Evolutionary conservation across 2,113 vertebrate genomes (phyloP), one percentile per base, ranked within the genome.

Genomic region (Paramormyrops kingsleyae): DNA sequence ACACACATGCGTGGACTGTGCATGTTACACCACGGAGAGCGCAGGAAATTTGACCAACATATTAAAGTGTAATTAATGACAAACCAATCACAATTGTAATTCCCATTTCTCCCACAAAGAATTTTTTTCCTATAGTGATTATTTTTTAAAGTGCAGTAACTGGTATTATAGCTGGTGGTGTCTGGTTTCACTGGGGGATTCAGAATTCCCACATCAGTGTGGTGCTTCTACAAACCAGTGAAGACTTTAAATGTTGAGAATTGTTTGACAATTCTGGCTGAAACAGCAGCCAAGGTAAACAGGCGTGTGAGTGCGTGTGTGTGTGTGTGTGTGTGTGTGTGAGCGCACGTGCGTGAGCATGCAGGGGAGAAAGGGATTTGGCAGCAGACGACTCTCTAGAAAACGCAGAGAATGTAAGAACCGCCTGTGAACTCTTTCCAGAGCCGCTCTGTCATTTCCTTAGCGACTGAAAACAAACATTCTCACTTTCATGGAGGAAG

Each of bases 381-480:
- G 93, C 92, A 91, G 91, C 88, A 4, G 62, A 88, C 91, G 91
- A 90, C 53, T 86, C 90, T 66, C 89, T 49, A 92, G 89, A 90
- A 89, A 88, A 87, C 87, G 87, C 90, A 91, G 89, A 92, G 92
- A 94, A 94, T 94, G 92, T 93, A 90, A 91, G 94, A 92, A 88
- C 66, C 12, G 91, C 91, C 93, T 93, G 93, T 94, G 95, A 94
- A 93, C 91, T 92, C 91, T 92, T 90, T 90, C 88, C 80, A 89
- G 93, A 91, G 90, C 84, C 70, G 92, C 95, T 92, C 92, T 91
- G 94, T 95, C 92, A 95, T 95, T 96, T 96, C 96, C 96, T 94
- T 92, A 93, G 92, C 5, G 92, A 92, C 95, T 91, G 87, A 95
- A 95, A 93, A 93, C 94, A 96, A 96, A 96, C 94, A 95, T 90